Evolutionary conservation across 2,797 vertebrate species (phyloP).

Genomic region (Sebastes paucispinis): DNA sequence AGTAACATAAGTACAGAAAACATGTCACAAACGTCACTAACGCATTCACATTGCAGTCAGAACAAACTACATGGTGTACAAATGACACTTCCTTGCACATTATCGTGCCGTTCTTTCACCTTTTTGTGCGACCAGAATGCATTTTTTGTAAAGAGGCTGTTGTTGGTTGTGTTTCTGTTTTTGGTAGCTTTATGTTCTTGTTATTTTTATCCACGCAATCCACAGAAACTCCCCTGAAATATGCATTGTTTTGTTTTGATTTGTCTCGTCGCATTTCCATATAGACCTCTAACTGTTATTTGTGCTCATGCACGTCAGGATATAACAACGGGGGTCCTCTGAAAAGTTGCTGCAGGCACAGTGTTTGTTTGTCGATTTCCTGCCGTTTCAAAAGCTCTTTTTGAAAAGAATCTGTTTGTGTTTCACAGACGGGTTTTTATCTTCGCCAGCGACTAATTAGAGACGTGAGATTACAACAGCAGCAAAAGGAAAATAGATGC

Average conservation of each 20-base stretch:
- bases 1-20: no score
- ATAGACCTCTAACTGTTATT: neutral
- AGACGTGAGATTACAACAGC: constrained; percentile 14
- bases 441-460: constrained; percentile 32
- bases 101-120: no score
- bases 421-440: constrained; percentile 14
- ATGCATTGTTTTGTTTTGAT: constrained; percentile 14
- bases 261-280: constrained; percentile 8
- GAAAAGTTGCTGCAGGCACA: neutral
- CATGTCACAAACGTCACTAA: no score
- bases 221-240: neutral
- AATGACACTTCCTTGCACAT: no score
- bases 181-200: neutral
- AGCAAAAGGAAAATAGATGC: neutral
- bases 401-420: neutral
- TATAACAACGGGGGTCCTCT: constrained; percentile 4
- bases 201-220: neutral
- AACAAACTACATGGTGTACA: no score
- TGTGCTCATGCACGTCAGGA: neutral
- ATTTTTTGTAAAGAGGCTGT: neutral
- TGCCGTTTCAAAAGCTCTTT: constrained; percentile 1
- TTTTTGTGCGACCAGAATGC: no score
- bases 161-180: neutral
- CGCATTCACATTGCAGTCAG: no score
- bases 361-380: constrained; percentile 18